Evolutionary conservation across 2,113 vertebrate genomes (phyloP), one percentile per base, ranked within the genome.

Genomic region (Pteruthius melanotis): DNA sequence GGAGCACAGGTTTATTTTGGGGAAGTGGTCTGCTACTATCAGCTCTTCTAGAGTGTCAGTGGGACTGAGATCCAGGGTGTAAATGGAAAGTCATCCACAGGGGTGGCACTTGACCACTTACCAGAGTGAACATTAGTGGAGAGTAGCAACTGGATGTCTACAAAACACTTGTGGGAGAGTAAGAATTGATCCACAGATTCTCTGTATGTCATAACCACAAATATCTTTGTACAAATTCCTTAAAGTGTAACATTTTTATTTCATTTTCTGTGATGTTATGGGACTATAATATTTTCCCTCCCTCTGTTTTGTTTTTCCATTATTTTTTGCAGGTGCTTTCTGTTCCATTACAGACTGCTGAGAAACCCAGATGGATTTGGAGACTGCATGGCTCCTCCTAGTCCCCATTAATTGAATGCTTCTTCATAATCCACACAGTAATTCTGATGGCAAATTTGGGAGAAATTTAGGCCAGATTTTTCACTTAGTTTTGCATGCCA

Each of bases 41-140:
- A 15, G 4, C 60, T 33, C 31, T 28, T 42, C 33, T 10, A 6
- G 27, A 70, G 42, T 15, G 10, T 9, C 65, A 65, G 30, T 27
- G 50, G 10, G 44, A 7, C 40, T 18, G 4, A 78, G 33, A 66
- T 16, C 33, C 39, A 33, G 0, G 0, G 5, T 5, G 19, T 5
- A 54, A 33, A n/a, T 7, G 22, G 33, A 66, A 81, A 44, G 17
- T n/a, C 28, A 26, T 15, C 20, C 27, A 16, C 2, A 10, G 52
- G 31, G 11, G 15, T 1, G 1, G 31, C 21, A 35, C 30, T 39
- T 28, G 21, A 7, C 22, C 6, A 1, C 44, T 93, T 30, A 26
- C 13, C 19, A 63, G 39, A 74, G 18, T 12, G 15, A 35, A 61
- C 16, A 8, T n/a, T 74, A 65, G 11, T 50, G 30, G 21, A 56